Evolutionary conservation across 2,113 vertebrate genomes (phyloP), one percentile per base, ranked within the genome.

Genomic region (Vidua chalybeata): DNA sequence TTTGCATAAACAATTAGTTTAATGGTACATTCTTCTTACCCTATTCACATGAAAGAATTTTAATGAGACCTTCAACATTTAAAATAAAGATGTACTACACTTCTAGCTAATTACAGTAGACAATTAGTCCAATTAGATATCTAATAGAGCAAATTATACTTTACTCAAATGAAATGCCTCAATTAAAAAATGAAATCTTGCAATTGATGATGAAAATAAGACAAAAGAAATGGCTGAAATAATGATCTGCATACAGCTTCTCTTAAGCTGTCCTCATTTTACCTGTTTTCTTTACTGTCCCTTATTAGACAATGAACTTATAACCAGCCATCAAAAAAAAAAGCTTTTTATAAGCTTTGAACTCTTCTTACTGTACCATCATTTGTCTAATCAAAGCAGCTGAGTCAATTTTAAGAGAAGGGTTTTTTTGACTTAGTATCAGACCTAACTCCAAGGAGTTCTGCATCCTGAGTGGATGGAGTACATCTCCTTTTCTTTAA

Each of bases 91-190:
- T 37, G 5, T 41, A 75, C 9, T 72, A 73, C 72, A 77, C 51
- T 52, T 78, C 69, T 48, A 90, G 48, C 22, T 95, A 94, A 82
- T 95, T 91, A 58, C 82, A 83, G 58, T 28, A 93, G 66, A 49
- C 6, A 11, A 64, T 93, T 94, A 93, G 58, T 54, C 41, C 49
- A 83, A 85, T 87, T 93, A 93, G 22, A 15, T 61, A 15, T 68
- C 33, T 75, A 37, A 63, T 84, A 78, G 63, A 73, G 76, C 37
- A 84, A 83, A 88, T 72, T 33, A 59, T 61, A 59, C 33, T 46
- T 41, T 55, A 88, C 5, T 48, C 66, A 82, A 75, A 63, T 24
- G 37, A 13, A 87, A 52, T n/a, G 33, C 11, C 16, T 67, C 43
- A 52, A 71, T 66, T 31, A 73, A 58, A 91, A 84, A 69, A 49